Conservation (phyloP, 1,140 invertebrate species). For the Aethina tumida region DNA sequence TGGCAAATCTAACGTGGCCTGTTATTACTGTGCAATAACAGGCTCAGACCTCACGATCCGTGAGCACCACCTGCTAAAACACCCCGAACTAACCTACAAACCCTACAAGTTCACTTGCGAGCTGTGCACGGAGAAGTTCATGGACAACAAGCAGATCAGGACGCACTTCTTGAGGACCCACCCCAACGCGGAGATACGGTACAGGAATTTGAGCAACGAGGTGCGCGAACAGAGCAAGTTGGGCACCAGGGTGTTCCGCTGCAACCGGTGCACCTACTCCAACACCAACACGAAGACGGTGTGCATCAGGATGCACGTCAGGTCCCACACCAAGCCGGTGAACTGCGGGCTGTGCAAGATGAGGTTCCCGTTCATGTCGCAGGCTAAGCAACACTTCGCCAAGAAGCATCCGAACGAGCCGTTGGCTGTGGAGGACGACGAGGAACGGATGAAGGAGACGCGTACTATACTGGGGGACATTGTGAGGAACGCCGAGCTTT, state of each 20-base stretch:
- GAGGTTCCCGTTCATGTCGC: slow-evolving; percentile 6
- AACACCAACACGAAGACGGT: not conserved
- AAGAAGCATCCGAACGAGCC: slow-evolving; percentile 1
- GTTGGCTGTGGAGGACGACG: not conserved
- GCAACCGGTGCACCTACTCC: slow-evolving; percentile 15
- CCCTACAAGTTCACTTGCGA: slow-evolving; percentile 17
- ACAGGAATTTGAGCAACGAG: slow-evolving; percentile 7
- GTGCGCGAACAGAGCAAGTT: not conserved
- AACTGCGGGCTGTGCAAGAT: slow-evolving; percentile 16
- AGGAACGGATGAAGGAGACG: slow-evolving; percentile 2
- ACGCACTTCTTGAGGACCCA: slow-evolving; percentile 14
- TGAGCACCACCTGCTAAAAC: no score
- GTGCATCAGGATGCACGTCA: slow-evolving; percentile 17
- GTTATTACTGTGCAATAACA: no score
- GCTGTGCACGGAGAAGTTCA: slow-evolving; percentile 12
- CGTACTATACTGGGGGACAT: not conserved
- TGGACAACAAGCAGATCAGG: slow-evolving; percentile 9
- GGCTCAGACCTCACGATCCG: no score
- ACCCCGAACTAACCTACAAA: no score
- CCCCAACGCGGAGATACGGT: slow-evolving; percentile 2
- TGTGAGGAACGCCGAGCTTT: not conserved
- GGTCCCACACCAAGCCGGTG: slow-evolving; percentile 16
- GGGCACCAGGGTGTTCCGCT: no score
- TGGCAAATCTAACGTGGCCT: no score
- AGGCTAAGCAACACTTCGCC: not conserved